A percentile compares a stretch with the other conserved stretches of the same genome.
These are phyloP conservation scores for Drosophila conformis DNA, from an alignment of 2,888 invertebrate species.

Conservation along the genomic window DNA sequence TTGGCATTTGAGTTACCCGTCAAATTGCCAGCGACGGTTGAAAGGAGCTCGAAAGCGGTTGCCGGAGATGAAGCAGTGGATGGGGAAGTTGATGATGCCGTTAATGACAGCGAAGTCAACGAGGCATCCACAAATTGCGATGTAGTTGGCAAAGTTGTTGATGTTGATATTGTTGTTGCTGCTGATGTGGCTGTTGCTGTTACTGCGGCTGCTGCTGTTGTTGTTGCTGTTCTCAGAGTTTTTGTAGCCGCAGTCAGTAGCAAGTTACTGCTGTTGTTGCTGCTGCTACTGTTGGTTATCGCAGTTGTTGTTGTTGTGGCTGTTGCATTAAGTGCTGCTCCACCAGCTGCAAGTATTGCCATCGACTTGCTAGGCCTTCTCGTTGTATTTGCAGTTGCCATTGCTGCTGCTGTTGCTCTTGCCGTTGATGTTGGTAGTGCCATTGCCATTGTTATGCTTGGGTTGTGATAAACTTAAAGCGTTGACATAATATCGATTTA, in stretches of 20 bases:
- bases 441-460: slow-evolving; percentile 31
- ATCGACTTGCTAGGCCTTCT: slow-evolving; percentile 65
- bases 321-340: slow-evolving; percentile 51
- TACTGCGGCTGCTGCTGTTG: slow-evolving; percentile 27
- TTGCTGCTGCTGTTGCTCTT: slow-evolving; percentile 11
- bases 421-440: slow-evolving; percentile 24
- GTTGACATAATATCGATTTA: slow-evolving; percentile 57
- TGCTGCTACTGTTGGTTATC: slow-evolving; percentile 27
- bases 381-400: slow-evolving; percentile 29
- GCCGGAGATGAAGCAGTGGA: slow-evolving; percentile 34
- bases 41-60: slow-evolving; percentile 54
- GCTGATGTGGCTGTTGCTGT: slow-evolving; percentile 27
- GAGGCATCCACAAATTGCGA: slow-evolving; percentile 74
- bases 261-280: slow-evolving; percentile 34
- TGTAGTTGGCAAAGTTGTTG: slow-evolving; percentile 43
- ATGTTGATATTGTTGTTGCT: slow-evolving; percentile 20
- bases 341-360: slow-evolving; percentile 64
- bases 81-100: slow-evolving; percentile 52
- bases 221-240: slow-evolving; percentile 29
- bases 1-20: slow-evolving; percentile 56
- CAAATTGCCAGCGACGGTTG: slow-evolving; percentile 61
- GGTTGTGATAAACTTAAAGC: slow-evolving; percentile 39
- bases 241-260: slow-evolving; percentile 43
- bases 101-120: slow-evolving; percentile 75
- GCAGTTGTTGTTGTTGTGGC: slow-evolving; percentile 40